A percentile compares a stretch with the other conserved stretches of the same genome.
phyloP scores from a whole-genome alignment of 2,797 vertebrate species.

The Protosalanx chinensis region DNA sequence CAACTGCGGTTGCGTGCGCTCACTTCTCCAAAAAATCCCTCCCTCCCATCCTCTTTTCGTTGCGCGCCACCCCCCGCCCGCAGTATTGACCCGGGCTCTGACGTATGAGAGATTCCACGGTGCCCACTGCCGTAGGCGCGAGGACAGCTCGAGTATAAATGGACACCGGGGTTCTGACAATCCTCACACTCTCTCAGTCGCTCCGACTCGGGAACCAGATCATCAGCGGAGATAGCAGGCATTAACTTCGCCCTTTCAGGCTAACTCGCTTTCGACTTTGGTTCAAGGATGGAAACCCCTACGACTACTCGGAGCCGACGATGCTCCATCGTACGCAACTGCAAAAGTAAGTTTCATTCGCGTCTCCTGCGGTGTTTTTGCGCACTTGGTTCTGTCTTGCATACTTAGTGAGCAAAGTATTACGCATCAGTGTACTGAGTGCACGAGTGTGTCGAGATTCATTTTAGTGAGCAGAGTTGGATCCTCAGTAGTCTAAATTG shows the following conservation, averaged over 20 bases:
- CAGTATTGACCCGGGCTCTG: constrained; percentile 71
- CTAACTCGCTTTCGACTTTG: constrained; percentile 85
- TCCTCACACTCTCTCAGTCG: constrained; percentile 75
- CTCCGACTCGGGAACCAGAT: constrained; percentile 79
- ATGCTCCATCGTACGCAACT: constrained; percentile 72
- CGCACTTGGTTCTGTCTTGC: constrained; percentile 17
- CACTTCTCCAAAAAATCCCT: constrained; percentile 59
- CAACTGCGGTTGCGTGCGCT: constrained; percentile 66
- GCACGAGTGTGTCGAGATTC: neutral
- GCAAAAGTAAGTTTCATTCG: constrained; percentile 72
- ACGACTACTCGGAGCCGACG: constrained; percentile 75
- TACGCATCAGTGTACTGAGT: neutral
- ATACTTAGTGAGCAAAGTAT: neutral
- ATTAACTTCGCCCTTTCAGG: constrained; percentile 67
- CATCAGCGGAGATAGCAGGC: constrained; percentile 84
- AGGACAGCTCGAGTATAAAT: constrained; percentile 70
- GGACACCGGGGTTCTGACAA: constrained; percentile 49
- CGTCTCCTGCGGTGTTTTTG: neutral
- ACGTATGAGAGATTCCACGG: constrained; percentile 79
- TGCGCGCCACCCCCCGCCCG: constrained; percentile 73
- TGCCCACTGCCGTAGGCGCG: constrained; percentile 78
- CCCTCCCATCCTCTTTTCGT: constrained; percentile 67
- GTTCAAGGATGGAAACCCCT: constrained; percentile 78
- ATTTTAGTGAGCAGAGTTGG: too few species aligned
- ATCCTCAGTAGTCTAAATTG: too few species aligned